A percentile compares a stretch with the other conserved stretches of the same genome.
These are phyloP conservation scores for Tipula unca DNA, from an alignment of 2,888 invertebrate species.

Conservation along the genomic window DNA sequence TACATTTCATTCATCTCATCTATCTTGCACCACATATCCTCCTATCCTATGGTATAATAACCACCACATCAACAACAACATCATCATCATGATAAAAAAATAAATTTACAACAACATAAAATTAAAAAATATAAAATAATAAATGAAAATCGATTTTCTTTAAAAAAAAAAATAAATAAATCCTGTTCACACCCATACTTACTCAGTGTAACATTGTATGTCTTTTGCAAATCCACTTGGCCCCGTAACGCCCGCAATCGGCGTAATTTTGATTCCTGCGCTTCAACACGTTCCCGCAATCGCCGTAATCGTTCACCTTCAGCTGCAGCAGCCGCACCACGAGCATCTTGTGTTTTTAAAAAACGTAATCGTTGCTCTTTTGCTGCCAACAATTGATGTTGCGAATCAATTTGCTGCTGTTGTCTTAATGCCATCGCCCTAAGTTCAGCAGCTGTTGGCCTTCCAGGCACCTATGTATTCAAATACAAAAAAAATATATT, in stretches of 20 bases:
- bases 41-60: not conserved
- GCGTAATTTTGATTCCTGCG: conserved; percentile 88
- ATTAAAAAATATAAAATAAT: not conserved
- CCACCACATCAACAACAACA: not conserved
- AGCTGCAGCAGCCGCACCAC: conserved; percentile 48
- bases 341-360: conserved; percentile 85
- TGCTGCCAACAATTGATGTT: conserved; percentile 81
- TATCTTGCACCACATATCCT: not conserved
- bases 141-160: not conserved
- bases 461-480: conserved; percentile 72
- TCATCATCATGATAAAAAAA: not conserved
- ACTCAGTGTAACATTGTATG: conserved; percentile 85
- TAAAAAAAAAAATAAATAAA: no score
- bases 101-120: not conserved
- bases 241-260: conserved; percentile 85
- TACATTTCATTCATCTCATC: not conserved
- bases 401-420: conserved; percentile 95
- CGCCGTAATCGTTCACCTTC: conserved; percentile 82
- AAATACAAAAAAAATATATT: conserved; percentile 18
- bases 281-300: conserved; percentile 85
- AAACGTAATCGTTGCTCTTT: conserved; percentile 89
- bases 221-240: conserved; percentile 88
- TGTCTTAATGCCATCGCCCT: conserved; percentile 97
- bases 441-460: conserved; percentile 89
- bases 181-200: no score